These are phyloP conservation scores for Poecilobothrus nobilitatus DNA, from an alignment of 2,888 invertebrate genomes.

Conservation along the genomic window DNA sequence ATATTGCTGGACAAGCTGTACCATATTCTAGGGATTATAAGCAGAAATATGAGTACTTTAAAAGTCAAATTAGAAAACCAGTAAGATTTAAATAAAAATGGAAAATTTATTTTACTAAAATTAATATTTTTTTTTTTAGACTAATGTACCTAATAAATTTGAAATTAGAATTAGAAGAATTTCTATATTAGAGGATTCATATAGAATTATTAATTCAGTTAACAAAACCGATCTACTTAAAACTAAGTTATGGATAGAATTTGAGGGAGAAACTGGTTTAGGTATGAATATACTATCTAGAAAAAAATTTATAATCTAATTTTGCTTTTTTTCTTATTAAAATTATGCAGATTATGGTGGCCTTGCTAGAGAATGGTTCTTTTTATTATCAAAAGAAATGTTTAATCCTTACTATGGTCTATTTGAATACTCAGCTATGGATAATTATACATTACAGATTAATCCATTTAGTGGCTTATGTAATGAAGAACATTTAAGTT, in stretches of 20 bases:
- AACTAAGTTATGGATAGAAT: conserved; percentile 98
- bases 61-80: conserved; percentile 91
- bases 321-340: conserved; percentile 1
- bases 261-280: conserved; percentile 90
- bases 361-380: conserved; percentile 96
- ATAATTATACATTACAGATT: conserved; percentile 97
- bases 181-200: conserved; percentile 94
- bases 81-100: conserved; percentile 43
- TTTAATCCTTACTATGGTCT: conserved; percentile 99
- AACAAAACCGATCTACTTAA: conserved; percentile 85
- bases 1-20: conserved; percentile 95
- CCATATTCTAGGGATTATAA: conserved; percentile 99
- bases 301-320: conserved; percentile 12
- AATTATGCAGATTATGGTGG: conserved; percentile 79
- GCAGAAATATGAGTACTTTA: conserved; percentile 96
- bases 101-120: background rate
- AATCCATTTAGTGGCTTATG: conserved; percentile 96
- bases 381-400: conserved; percentile 97
- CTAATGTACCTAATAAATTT: conserved; percentile 94
- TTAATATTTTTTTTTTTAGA: conserved; percentile 49
- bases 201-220: conserved; percentile 86
- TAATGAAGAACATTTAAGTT: conserved; percentile 95
- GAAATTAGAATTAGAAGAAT: conserved; percentile 89
- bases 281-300: conserved; percentile 37
- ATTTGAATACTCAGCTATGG: conserved; percentile 99